phyloP scores from a whole-genome alignment of 2,797 vertebrate species.

The Mormyrus proboscirostris region DNA sequence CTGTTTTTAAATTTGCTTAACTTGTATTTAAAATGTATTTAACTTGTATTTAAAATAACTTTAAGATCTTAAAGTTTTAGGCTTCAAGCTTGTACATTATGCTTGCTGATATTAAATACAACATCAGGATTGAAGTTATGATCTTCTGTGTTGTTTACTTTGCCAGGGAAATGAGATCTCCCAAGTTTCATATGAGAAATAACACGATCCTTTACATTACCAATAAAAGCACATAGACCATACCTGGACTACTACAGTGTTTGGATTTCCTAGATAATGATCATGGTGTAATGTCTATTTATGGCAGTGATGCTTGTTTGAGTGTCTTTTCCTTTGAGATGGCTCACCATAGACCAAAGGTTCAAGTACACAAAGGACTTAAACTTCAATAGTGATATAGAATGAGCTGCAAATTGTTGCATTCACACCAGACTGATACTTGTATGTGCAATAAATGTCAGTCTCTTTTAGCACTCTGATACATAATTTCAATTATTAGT shows the following conservation, averaged over 20 bases:
- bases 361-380: not conserved
- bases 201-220: not conserved
- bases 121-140: not conserved
- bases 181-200: not conserved
- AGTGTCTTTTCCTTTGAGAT: not conserved
- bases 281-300: not conserved
- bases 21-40: not conserved
- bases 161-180: not conserved
- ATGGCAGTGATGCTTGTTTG: not conserved
- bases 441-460: not conserved
- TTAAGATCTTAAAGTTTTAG: not conserved
- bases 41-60: not conserved
- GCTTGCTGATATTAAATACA: not conserved
- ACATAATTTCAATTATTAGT: not conserved
- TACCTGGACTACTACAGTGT: not conserved
- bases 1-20: not conserved
- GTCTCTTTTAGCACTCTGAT: not conserved
- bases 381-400: not conserved
- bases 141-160: not conserved
- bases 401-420: not conserved
- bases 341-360: not conserved
- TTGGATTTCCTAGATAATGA: not conserved
- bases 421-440: not conserved
- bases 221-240: not conserved
- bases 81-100: not conserved